A percentile compares a stretch with the other conserved stretches of the same genome.
These are phyloP conservation scores for Hypomecis atomaria DNA, from an alignment of 2,888 invertebrate genomes.

Conservation along the genomic window DNA sequence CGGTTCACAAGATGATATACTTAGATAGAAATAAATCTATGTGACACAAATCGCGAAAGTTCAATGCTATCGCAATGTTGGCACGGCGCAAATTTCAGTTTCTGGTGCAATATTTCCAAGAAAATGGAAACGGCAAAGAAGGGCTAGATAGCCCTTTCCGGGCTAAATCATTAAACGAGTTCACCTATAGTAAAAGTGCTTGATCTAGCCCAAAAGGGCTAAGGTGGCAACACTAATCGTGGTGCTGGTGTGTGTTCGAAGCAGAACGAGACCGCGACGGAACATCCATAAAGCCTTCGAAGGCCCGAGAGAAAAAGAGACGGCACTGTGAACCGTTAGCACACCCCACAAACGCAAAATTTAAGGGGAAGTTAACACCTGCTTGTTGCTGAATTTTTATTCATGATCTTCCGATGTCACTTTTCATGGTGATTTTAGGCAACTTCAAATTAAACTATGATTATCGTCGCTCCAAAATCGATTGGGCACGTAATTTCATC, in stretches of 20 bases:
- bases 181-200: too few species aligned
- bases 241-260: constrained; percentile 38
- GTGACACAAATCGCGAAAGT: too few species aligned
- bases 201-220: too few species aligned
- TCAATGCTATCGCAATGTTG: too few species aligned
- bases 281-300: constrained; percentile 37
- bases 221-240: too few species aligned
- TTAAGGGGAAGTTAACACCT: constrained; percentile 68
- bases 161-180: too few species aligned
- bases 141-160: too few species aligned
- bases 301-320: constrained; percentile 51
- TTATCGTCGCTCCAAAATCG: constrained; percentile 32
- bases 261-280: constrained; percentile 63
- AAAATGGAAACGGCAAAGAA: too few species aligned
- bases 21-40: too few species aligned
- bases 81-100: too few species aligned
- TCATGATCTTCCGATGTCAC: constrained; percentile 37
- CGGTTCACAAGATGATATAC: too few species aligned
- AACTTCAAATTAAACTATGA: constrained; percentile 19
- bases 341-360: constrained; percentile 55
- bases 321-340: constrained; percentile 59
- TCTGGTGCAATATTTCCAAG: too few species aligned
- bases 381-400: constrained; percentile 52
- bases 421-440: constrained; percentile 22
- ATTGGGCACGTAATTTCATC: constrained; percentile 34